These are phyloP conservation scores for Acomys russatus DNA, from an alignment of 2,797 vertebrate genomes.

Conservation along the genomic window DNA sequence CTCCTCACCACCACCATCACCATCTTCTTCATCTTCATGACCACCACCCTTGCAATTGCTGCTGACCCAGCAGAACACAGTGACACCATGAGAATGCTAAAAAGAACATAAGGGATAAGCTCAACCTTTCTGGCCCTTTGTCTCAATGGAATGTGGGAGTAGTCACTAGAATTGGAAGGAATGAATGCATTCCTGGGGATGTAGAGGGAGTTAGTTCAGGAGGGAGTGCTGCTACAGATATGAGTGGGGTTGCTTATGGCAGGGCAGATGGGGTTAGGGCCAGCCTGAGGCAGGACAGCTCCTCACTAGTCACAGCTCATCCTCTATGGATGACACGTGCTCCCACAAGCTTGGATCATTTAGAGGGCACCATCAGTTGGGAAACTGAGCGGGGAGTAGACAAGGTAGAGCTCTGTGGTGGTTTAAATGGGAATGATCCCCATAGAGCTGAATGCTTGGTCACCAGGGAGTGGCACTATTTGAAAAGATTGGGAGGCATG, in stretches of 20 bases:
- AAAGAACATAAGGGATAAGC: neutral
- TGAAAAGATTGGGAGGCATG: neutral
- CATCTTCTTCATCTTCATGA: no score
- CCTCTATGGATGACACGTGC: neutral
- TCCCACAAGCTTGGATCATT: neutral
- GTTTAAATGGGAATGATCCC: neutral
- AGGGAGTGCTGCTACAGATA: neutral
- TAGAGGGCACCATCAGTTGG: neutral
- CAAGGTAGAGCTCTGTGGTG: neutral
- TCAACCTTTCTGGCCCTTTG: neutral
- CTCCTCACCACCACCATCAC: neutral
- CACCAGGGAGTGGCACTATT: neutral
- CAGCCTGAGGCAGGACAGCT: neutral
- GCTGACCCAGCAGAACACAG: neutral
- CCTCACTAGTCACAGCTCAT: neutral
- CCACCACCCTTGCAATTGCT: neutral
- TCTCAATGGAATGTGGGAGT: neutral
- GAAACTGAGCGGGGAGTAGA: neutral
- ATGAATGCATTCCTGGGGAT: neutral
- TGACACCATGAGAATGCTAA: neutral
- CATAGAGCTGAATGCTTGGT: neutral
- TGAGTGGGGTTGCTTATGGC: neutral
- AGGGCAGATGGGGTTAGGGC: neutral
- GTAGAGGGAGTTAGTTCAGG: neutral
- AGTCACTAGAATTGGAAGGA: neutral